A percentile compares a stretch with the other conserved stretches of the same genome.
These are phyloP conservation scores for Lymantria dispar DNA, from an alignment of 2,888 invertebrate species.

Conservation along the genomic window DNA sequence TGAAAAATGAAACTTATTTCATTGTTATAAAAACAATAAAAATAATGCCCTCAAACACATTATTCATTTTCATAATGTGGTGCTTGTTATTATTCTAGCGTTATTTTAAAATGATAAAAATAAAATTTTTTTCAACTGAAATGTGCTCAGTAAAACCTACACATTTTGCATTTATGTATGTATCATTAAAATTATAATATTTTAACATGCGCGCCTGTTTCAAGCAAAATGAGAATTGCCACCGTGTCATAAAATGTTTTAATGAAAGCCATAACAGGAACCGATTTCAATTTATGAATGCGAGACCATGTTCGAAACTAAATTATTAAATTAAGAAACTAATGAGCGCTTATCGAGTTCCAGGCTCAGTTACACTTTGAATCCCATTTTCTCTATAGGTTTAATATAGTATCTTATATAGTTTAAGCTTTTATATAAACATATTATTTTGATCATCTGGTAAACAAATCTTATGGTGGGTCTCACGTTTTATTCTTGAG, in stretches of 20 bases:
- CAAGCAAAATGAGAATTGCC: slow-evolving; percentile 41
- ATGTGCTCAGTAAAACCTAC: slow-evolving; percentile 15
- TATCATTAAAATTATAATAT: slow-evolving; percentile 46
- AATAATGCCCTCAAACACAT: no score
- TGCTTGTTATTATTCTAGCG: no score
- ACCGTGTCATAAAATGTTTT: slow-evolving; percentile 55
- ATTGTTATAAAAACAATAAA: no score
- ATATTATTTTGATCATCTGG: no score
- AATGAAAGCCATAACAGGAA: slow-evolving; percentile 52
- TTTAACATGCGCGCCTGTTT: slow-evolving; percentile 44
- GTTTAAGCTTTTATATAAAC: no score
- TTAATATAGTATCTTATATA: no score
- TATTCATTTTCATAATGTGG: no score
- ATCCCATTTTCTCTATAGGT: neutral
- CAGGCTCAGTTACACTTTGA: slow-evolving; percentile 11
- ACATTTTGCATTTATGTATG: slow-evolving; percentile 16
- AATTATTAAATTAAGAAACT: slow-evolving; percentile 46
- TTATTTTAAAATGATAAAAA: slow-evolving; percentile 21
- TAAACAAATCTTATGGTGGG: no score
- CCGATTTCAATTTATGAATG: slow-evolving; percentile 53
- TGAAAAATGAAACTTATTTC: neutral
- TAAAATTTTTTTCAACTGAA: slow-evolving; percentile 22
- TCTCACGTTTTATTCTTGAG: no score
- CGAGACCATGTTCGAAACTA: slow-evolving; percentile 31
- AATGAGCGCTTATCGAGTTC: slow-evolving; percentile 35